phyloP scores from a whole-genome alignment of 2,113 vertebrate species.

The Chaetops frenatus region DNA sequence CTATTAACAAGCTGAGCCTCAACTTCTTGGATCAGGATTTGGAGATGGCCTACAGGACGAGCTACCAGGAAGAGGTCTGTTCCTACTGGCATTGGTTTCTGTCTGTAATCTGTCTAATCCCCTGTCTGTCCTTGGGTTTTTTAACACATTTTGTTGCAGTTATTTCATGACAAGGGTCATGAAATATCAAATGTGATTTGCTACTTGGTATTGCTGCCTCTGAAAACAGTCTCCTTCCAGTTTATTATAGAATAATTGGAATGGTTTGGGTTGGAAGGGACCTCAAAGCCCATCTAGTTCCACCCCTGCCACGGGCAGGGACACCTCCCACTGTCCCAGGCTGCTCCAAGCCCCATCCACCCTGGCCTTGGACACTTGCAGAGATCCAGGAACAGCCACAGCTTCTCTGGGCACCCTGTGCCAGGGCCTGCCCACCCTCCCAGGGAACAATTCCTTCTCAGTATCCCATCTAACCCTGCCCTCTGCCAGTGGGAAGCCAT shows the following conservation, averaged over 20 bases:
- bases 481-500: neutral
- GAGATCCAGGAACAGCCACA: neutral
- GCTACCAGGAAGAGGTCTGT: conserved; percentile 92
- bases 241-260: neutral
- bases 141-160: neutral
- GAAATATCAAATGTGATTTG: neutral
- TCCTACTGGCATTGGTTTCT: neutral
- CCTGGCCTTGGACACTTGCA: neutral
- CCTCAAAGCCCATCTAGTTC: neutral
- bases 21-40: conserved; percentile 89
- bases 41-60: conserved; percentile 86
- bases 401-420: neutral
- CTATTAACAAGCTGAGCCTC: conserved; percentile 95
- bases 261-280: neutral
- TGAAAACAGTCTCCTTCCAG: neutral
- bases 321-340: rapidly evolving
- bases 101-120: neutral
- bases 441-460: neutral
- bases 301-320: neutral
- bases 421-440: neutral
- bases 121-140: neutral
- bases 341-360: rapidly evolving
- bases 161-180: neutral
- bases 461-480: rapidly evolving
- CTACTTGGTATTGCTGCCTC: neutral